Percentiles rank a stretch among this genome's conserved stretches.
These are phyloP conservation scores for Periophthalmus modestus DNA, from an alignment of 2,113 vertebrate genomes.

Conservation along the genomic window DNA sequence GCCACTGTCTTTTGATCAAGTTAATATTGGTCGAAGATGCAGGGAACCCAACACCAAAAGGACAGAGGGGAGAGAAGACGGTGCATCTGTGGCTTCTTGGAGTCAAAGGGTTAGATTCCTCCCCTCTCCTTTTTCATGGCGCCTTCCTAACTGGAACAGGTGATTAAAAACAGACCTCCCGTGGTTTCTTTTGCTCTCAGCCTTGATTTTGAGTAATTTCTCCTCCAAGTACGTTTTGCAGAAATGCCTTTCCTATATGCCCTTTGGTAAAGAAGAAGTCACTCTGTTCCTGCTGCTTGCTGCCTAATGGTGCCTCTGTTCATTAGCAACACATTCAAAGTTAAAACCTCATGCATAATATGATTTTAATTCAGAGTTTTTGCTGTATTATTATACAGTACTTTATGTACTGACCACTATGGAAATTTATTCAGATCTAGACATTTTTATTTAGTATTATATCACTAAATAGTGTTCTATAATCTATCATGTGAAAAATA, in stretches of 20 bases:
- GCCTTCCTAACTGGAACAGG: constrained; percentile 25
- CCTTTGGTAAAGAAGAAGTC: constrained; percentile 37
- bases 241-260: constrained; percentile 29
- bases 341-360: constrained; percentile 21
- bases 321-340: constrained; percentile 50
- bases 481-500: not conserved
- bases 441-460: not conserved
- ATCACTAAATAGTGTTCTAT: not conserved
- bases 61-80: constrained; percentile 30
- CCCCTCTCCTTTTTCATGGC: constrained; percentile 8
- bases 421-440: not conserved
- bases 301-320: constrained; percentile 55
- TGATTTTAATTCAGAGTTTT: constrained; percentile 9
- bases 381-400: not conserved
- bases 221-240: constrained; percentile 35
- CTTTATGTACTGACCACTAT: not conserved
- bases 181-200: constrained; percentile 10
- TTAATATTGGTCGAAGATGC: constrained; percentile 66
- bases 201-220: constrained; percentile 33
- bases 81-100: constrained; percentile 37
- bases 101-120: constrained; percentile 36
- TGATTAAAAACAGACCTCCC: constrained; percentile 45
- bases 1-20: constrained; percentile 70
- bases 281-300: constrained; percentile 19
- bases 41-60: constrained; percentile 33